phyloP scores from a whole-genome alignment of 2,888 invertebrate species.

The Stenodera caucasica region DNA sequence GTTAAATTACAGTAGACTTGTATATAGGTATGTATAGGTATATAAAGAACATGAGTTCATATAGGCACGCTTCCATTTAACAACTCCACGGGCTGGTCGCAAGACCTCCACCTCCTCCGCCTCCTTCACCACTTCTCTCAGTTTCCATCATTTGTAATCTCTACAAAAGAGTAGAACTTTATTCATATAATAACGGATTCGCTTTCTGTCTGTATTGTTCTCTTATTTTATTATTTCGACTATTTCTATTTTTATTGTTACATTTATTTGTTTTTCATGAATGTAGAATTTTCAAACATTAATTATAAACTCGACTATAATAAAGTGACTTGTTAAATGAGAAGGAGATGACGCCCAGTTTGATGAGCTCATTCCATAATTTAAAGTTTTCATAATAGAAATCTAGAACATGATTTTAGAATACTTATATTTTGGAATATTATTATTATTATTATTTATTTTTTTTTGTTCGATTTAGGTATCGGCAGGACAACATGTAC shows the following conservation, averaged over 20 bases:
- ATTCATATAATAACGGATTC: too few relatives aligned
- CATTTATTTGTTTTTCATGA: constrained; percentile 10
- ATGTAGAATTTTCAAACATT: too few relatives aligned
- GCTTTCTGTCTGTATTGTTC: too few relatives aligned
- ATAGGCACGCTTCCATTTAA: constrained; percentile 18
- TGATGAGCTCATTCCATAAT: constrained; percentile 42
- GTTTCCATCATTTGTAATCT: constrained; percentile 20
- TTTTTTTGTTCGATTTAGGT: constrained; percentile 61
- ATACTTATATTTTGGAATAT: too few relatives aligned
- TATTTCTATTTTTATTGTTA: not conserved
- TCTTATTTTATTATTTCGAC: too few relatives aligned
- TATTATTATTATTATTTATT: constrained; percentile 5
- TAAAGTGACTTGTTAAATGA: constrained; percentile 25
- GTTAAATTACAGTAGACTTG: too few relatives aligned
- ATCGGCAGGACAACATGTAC: constrained; percentile 84
- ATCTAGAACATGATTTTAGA: too few relatives aligned
- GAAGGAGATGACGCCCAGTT: constrained; percentile 30
- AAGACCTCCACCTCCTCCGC: constrained; percentile 9
- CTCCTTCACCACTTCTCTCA: constrained; percentile 6
- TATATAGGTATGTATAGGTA: too few relatives aligned
- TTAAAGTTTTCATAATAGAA: constrained; percentile 20
- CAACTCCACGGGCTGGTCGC: constrained; percentile 14
- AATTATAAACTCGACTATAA: constrained; percentile 5
- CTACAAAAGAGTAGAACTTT: too few relatives aligned
- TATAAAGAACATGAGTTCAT: constrained; percentile 14